Evolutionary conservation across 2,113 vertebrate species (phyloP).

Genomic region (Syngnathus typhle): DNA sequence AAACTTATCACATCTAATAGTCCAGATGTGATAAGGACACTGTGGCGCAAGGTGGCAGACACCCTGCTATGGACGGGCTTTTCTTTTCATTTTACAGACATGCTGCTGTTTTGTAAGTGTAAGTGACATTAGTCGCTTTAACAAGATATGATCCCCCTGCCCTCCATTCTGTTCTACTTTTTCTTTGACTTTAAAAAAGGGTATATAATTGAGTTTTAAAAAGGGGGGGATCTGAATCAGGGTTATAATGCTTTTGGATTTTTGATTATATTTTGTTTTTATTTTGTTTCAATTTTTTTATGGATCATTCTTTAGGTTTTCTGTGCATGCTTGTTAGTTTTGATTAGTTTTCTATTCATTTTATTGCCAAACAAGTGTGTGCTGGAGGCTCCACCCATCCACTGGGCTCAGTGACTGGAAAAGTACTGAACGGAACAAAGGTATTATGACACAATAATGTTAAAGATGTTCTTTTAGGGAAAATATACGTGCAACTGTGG

Average conservation of each 20-base stretch:
- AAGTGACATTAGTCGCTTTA: constrained; percentile 52
- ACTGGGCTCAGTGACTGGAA: too few species aligned
- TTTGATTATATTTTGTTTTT: too few species aligned
- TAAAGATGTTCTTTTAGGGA: too few species aligned
- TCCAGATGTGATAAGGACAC: constrained; percentile 60
- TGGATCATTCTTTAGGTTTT: background rate
- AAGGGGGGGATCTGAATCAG: background rate
- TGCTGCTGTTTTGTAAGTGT: constrained; percentile 51
- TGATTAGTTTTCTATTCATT: too few species aligned
- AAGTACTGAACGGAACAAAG: too few species aligned
- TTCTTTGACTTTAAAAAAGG: background rate
- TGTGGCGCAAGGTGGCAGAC: constrained; percentile 51
- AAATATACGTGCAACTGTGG: too few species aligned
- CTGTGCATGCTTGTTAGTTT: too few species aligned
- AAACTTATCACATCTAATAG: constrained; percentile 56
- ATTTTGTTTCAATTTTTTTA: too few species aligned
- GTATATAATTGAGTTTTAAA: background rate
- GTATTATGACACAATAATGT: too few species aligned
- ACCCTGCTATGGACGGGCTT: constrained; percentile 55
- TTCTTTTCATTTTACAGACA: constrained; percentile 59
- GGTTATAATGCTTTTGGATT: too few species aligned
- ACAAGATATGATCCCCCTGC: constrained; percentile 24
- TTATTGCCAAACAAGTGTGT: too few species aligned
- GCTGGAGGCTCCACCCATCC: too few species aligned
- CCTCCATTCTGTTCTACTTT: constrained; percentile 12